These are phyloP conservation scores for Phyllotreta striolata DNA, from an alignment of 2,888 invertebrate genomes.

Conservation along the genomic window DNA sequence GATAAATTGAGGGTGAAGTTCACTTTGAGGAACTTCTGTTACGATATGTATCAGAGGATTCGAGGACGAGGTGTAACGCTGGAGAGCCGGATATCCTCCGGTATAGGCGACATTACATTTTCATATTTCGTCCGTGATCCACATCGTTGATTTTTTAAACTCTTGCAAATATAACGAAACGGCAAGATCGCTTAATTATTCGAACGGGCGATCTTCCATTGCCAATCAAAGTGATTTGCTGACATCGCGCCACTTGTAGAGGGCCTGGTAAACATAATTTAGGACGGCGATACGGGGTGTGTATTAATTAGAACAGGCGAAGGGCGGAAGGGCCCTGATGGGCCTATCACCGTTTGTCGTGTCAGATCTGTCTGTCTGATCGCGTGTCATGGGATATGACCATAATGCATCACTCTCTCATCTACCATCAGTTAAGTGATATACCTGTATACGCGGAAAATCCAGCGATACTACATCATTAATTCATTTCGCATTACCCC, in stretches of 20 bases:
- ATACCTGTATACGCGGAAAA: constrained; percentile 1
- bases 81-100: constrained; percentile 3
- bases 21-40: constrained; percentile 15
- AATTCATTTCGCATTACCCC: too few relatives aligned
- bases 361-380: constrained; percentile 26
- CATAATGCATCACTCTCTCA: constrained; percentile 31
- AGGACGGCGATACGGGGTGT: constrained; percentile 13
- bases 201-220: too few relatives aligned
- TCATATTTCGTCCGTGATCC: constrained; percentile 4
- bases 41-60: constrained; percentile 15
- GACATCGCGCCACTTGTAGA: constrained; percentile 28
- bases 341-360: constrained; percentile 31
- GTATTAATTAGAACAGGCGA: constrained; percentile 24
- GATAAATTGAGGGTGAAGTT: constrained; percentile 15
- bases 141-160: background rate
- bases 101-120: constrained; percentile 3
- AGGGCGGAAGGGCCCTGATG: constrained; percentile 25
- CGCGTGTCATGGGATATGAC: constrained; percentile 29
- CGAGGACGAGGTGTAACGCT: constrained; percentile 8
- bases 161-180: too few relatives aligned
- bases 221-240: constrained; percentile 3
- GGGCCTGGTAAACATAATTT: constrained; percentile 18
- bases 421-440: constrained; percentile 27
- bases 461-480: constrained; percentile 3
- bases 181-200: background rate